Evolutionary conservation across 2,888 invertebrate species (phyloP), one percentile per base, ranked within the genome.

Genomic region (Ariolimax columbianus): DNA sequence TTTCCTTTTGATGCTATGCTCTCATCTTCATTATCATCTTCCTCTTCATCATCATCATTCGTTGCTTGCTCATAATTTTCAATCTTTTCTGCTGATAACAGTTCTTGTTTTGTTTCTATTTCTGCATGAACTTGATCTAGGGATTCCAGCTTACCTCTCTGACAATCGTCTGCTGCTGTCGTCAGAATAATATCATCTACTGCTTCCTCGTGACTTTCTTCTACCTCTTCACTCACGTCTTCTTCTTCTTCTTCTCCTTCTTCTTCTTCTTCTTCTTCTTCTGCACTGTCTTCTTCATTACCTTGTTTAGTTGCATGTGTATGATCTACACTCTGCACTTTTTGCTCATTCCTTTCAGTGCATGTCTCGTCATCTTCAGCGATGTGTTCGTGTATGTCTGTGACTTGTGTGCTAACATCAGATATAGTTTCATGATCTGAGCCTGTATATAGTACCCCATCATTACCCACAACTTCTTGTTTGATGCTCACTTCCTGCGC

Each of bases 21-120:
- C 23, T 70, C 70, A 36, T 70, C 70, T 33, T 33, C 36, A 6
- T 70, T 11, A 14, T 19, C 70, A 4, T n/a, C 19, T 51, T 47
- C n/a, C 47, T 75, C 75, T 75, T 43, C 43, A 26, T 75, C 17
- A 9, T n/a, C n/a, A n/a, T n/a, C n/a, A n/a, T n/a, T n/a, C n/a
- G n/a, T n/a, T n/a, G 19, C 72, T 40, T 23, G 17, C 23, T 7
- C 72, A 40, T 36, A 2, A 38, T 72, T 43, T 72, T 40, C 72
- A 23, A 17, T 11, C 30, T 11, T 30, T 30, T 33, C 33, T 0
- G 47, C 77, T n/a, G 7, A 19, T 47, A 9, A 43, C 47, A 43
- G 4, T 75, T 14, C n/a, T 33, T 77, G 26, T 36, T 77, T 9
- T 4, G 19, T 33, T 7, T 77, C 47, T 33, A 19, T 14, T 9